A percentile compares a stretch with the other conserved stretches of the same genome.
Evolutionary conservation across 2,888 invertebrate species (phyloP).

Genomic region (Chloroclysta siterata): DNA sequence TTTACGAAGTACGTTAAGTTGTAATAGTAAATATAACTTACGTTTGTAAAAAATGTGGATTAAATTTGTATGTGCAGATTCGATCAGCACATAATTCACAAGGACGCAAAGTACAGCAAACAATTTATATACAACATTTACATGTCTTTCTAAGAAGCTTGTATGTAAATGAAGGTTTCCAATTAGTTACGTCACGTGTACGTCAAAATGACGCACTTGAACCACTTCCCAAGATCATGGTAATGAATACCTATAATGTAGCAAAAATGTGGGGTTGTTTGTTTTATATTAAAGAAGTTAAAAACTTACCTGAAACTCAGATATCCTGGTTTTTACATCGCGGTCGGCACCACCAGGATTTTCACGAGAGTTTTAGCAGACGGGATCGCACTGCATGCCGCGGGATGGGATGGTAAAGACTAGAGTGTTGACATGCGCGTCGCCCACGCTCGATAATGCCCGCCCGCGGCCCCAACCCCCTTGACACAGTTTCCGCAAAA

Average conservation of each 20-base stretch:
- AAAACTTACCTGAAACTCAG: constrained; percentile 62
- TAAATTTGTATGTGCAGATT: neutral
- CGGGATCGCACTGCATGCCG: constrained; percentile 63
- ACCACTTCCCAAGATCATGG: constrained; percentile 49
- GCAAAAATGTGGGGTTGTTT: neutral
- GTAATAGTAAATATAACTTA: too few relatives aligned
- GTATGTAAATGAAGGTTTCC: constrained; percentile 43
- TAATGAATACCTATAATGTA: constrained; percentile 43
- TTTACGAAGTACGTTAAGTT: too few relatives aligned
- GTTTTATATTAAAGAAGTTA: too few relatives aligned
- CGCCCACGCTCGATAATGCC: constrained; percentile 80
- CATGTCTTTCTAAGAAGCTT: constrained; percentile 20
- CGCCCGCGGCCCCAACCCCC: constrained; percentile 39
- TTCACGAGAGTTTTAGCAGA: constrained; percentile 47
- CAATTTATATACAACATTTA: constrained; percentile 14
- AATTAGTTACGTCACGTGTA: constrained; percentile 61
- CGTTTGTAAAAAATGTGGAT: too few relatives aligned
- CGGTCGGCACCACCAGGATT: constrained; percentile 43
- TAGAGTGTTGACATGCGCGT: constrained; percentile 61
- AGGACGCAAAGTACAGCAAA: neutral
- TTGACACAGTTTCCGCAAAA: constrained; percentile 29
- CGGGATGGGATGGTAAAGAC: constrained; percentile 56
- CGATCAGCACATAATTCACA: neutral
- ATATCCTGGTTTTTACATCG: constrained; percentile 58
- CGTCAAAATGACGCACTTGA: constrained; percentile 64